Evolutionary conservation across 2,888 invertebrate genomes (phyloP).

Genomic region (Hemithea aestivaria): DNA sequence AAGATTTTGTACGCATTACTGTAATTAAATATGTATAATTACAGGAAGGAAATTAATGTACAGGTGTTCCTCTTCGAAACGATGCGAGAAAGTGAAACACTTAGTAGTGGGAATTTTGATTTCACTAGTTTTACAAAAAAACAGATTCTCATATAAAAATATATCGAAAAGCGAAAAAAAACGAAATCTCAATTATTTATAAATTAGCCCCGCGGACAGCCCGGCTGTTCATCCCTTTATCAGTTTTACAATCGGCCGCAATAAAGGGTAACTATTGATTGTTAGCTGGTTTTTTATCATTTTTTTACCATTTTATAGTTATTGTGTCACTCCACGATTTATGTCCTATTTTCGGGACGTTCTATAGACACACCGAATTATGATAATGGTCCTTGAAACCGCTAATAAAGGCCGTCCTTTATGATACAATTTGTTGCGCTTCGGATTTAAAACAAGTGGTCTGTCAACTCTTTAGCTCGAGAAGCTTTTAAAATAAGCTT

Average conservation of each 20-base stretch:
- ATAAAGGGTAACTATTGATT: conserved; percentile 73
- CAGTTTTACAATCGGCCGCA: conserved; percentile 66
- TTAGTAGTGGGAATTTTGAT: too few relatives aligned
- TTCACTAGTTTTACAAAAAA: too few relatives aligned
- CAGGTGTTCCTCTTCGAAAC: too few relatives aligned
- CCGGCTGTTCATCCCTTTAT: conserved; percentile 73
- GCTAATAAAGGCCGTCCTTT: conserved; percentile 34
- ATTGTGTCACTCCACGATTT: conserved; percentile 60
- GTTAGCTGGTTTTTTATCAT: conserved; percentile 50
- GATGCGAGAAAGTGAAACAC: too few relatives aligned
- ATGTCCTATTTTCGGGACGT: conserved; percentile 46
- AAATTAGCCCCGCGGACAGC: conserved; percentile 77
- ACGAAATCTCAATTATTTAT: conserved; percentile 77
- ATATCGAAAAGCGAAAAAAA: conserved; percentile 50
- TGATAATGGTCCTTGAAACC: conserved; percentile 53
- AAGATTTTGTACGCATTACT: too few relatives aligned
- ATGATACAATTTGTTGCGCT: conserved; percentile 14
- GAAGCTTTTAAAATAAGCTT: too few relatives aligned
- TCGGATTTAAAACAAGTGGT: conserved; percentile 22
- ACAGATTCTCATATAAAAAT: conserved; percentile 1
- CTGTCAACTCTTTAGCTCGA: conserved; percentile 8
- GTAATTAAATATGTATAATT: too few relatives aligned
- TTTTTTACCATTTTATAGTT: conserved; percentile 56
- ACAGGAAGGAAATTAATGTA: too few relatives aligned
- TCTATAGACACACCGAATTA: conserved; percentile 44